Percentiles rank a stretch among this genome's conserved stretches.
These are phyloP conservation scores for Antechinus flavipes DNA, from an alignment of 2,113 vertebrate genomes.

Conservation along the genomic window DNA sequence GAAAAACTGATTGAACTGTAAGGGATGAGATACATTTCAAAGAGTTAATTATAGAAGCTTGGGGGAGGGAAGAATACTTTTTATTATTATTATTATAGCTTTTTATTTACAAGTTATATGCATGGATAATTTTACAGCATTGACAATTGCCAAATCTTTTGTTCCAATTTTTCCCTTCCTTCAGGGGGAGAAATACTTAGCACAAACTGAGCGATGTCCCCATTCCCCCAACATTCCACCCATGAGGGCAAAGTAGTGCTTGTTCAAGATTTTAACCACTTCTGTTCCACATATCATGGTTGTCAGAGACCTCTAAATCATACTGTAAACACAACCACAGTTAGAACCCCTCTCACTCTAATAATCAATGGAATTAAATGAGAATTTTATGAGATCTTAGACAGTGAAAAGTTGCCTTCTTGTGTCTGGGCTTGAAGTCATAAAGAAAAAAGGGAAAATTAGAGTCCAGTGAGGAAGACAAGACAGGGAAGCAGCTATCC, in stretches of 20 bases:
- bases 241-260: neutral
- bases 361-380: neutral
- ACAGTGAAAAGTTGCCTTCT: neutral
- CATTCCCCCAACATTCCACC: fast-evolving
- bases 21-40: neutral
- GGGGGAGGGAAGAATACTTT: too few relatives aligned
- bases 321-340: fast-evolving
- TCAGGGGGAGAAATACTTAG: too few relatives aligned
- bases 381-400: neutral
- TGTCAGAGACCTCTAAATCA: neutral
- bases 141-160: too few relatives aligned
- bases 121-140: too few relatives aligned
- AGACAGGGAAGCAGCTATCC: neutral
- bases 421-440: neutral
- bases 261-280: neutral
- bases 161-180: too few relatives aligned
- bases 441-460: neutral
- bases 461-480: neutral
- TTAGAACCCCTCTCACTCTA: too few relatives aligned
- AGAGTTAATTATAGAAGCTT: neutral
- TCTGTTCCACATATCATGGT: neutral
- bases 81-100: too few relatives aligned
- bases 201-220: neutral
- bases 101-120: too few relatives aligned
- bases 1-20: too few relatives aligned